Conservation (phyloP, 2,113 vertebrate species). For the Datnioides undecimradiatus region DNA sequence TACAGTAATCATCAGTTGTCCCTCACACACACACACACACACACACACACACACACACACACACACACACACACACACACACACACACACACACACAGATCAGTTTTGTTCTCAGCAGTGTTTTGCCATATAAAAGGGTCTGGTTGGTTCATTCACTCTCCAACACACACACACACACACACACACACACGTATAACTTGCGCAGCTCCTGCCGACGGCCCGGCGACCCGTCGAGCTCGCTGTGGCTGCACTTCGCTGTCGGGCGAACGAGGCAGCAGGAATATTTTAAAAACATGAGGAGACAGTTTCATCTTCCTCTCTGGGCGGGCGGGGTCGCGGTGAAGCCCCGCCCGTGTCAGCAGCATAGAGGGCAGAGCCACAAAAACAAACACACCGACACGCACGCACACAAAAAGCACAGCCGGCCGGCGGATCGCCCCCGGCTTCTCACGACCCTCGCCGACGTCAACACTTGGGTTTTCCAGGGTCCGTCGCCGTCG, state of each 20-base stretch:
- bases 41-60: constrained; percentile 8
- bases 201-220: constrained; percentile 14
- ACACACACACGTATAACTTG: neutral
- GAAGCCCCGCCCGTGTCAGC: constrained; percentile 61
- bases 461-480: neutral
- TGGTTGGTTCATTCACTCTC: constrained; percentile 16
- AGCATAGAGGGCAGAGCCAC: constrained; percentile 77
- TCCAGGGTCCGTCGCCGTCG: neutral
- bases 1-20: constrained; percentile 69
- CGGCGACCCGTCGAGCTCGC: constrained; percentile 3
- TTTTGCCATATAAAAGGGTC: constrained; percentile 45
- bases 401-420: constrained; percentile 40
- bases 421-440: constrained; percentile 21
- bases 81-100: constrained; percentile 3
- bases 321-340: constrained; percentile 42
- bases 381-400: constrained; percentile 47
- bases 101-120: constrained; percentile 55
- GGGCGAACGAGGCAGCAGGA: constrained; percentile 53
- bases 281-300: constrained; percentile 41
- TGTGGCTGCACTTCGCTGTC: constrained; percentile 33
- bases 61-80: constrained; percentile 23
- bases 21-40: constrained; percentile 22
- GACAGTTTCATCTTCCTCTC: constrained; percentile 45
- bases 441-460: constrained; percentile 8
- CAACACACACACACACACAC: neutral